phyloP scores from a whole-genome alignment of 2,888 invertebrate species.

The Loripinus fragilis region DNA sequence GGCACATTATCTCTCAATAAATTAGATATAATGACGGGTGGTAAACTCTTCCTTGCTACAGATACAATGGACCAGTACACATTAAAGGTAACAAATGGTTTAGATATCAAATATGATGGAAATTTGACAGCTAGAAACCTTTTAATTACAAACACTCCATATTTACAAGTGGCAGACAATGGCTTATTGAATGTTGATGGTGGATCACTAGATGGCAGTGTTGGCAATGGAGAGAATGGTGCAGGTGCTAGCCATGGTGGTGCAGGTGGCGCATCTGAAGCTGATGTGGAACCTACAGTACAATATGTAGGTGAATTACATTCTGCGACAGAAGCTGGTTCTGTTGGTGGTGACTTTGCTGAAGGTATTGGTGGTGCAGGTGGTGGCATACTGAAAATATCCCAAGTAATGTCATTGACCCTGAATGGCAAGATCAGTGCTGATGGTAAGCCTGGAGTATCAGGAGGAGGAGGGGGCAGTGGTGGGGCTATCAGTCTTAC shows the following conservation, averaged over 20 bases:
- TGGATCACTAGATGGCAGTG: slow-evolving; percentile 49
- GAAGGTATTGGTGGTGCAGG: slow-evolving; percentile 57
- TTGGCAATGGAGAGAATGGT: slow-evolving; percentile 54
- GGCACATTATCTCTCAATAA: slow-evolving; percentile 62
- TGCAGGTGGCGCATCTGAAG: slow-evolving; percentile 62
- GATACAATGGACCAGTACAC: slow-evolving; percentile 54
- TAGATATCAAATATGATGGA: slow-evolving; percentile 68
- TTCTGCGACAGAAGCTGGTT: slow-evolving; percentile 51
- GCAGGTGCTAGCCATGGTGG: slow-evolving; percentile 72
- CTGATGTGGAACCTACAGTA: slow-evolving; percentile 29
- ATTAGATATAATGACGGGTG: slow-evolving; percentile 66
- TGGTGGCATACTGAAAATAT: slow-evolving; percentile 58
- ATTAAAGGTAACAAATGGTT: slow-evolving; percentile 48
- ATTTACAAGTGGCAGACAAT: slow-evolving; percentile 62
- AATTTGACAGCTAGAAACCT: slow-evolving; percentile 54
- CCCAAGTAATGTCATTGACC: slow-evolving; percentile 38
- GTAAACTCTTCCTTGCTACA: slow-evolving; percentile 58
- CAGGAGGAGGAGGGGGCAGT: slow-evolving; percentile 67
- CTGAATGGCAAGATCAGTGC: slow-evolving; percentile 67
- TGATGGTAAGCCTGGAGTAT: slow-evolving; percentile 56
- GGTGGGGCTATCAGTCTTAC: slow-evolving; percentile 61
- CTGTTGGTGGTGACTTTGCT: slow-evolving; percentile 61
- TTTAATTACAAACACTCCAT: slow-evolving; percentile 48
- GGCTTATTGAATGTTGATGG: slow-evolving; percentile 59
- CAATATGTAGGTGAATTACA: slow-evolving; percentile 48